A percentile compares a stretch with the other conserved stretches of the same genome.
These are phyloP conservation scores for Cryptotis parvus DNA, from an alignment of 2,113 vertebrate genomes.

Conservation along the genomic window DNA sequence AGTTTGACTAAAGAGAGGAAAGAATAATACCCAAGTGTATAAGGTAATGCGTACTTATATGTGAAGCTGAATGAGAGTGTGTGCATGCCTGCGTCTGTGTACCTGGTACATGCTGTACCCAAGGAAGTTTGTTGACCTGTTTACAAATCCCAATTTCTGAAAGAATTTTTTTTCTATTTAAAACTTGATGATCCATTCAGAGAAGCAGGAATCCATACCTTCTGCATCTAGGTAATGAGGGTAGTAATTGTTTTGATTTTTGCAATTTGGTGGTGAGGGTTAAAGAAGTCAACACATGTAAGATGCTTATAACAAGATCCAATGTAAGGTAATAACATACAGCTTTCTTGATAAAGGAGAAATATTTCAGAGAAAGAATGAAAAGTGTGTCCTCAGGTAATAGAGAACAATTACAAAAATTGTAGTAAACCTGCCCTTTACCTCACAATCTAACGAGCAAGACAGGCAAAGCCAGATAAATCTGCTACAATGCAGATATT, in stretches of 20 bases:
- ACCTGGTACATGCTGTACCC: neutral
- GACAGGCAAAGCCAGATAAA: slow-evolving; percentile 1
- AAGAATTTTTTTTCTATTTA: slow-evolving; percentile 54
- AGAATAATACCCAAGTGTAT: slow-evolving; percentile 50
- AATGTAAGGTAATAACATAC: neutral
- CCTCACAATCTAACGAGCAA: neutral
- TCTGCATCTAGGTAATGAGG: neutral
- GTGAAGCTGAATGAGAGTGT: slow-evolving; percentile 33
- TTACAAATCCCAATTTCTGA: slow-evolving; percentile 22
- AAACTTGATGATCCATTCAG: slow-evolving; percentile 41
- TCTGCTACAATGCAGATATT: neutral
- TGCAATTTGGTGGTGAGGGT: neutral
- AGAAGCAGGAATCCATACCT: slow-evolving; percentile 28
- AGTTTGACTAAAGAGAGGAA: slow-evolving; percentile 72
- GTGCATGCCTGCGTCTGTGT: neutral
- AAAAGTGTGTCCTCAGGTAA: neutral
- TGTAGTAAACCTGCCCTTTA: neutral
- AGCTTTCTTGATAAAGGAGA: neutral
- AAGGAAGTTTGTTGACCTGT: neutral
- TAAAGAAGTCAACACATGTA: neutral
- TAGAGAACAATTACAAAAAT: slow-evolving; percentile 35
- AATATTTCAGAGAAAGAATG: neutral
- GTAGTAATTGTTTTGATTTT: neutral
- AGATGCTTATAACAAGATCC: neutral
- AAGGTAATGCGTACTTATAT: slow-evolving; percentile 65